phyloP scores from a whole-genome alignment of 2,888 invertebrate genomes.

The Tupiocoris notatus region DNA sequence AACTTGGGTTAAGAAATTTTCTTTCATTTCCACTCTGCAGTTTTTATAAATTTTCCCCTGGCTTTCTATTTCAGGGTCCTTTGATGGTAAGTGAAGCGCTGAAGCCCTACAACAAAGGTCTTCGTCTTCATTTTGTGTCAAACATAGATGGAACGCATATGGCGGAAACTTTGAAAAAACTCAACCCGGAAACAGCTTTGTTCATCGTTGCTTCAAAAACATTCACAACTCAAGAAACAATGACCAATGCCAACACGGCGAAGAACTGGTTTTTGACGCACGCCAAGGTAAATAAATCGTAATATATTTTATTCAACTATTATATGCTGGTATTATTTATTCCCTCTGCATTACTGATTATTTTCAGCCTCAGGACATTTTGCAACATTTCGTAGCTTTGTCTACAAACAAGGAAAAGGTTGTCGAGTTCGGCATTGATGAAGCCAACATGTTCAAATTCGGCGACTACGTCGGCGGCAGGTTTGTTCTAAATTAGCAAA shows the following conservation, averaged over 20 bases:
- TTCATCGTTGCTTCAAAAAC: slow-evolving; percentile 99
- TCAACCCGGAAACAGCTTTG: slow-evolving; percentile 89
- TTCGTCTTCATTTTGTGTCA: slow-evolving; percentile 92
- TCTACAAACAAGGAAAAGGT: slow-evolving; percentile 94
- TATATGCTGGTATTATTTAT: no score
- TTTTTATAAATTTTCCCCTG: no score
- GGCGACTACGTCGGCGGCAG: slow-evolving; percentile 99
- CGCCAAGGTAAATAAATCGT: slow-evolving; percentile 24
- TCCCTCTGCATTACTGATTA: no score
- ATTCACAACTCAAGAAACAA: slow-evolving; percentile 98
- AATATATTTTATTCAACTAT: neutral
- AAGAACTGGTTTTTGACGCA: slow-evolving; percentile 86
- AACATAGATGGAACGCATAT: slow-evolving; percentile 99
- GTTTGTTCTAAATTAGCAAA: no score
- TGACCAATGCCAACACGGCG: slow-evolving; percentile 98
- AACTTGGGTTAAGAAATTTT: no score
- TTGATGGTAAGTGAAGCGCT: slow-evolving; percentile 98
- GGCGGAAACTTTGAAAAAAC: slow-evolving; percentile 84
- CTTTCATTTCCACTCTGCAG: no score
- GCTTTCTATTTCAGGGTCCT: slow-evolving; percentile 69
- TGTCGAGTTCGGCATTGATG: slow-evolving; percentile 95
- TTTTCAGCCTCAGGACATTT: slow-evolving; percentile 12
- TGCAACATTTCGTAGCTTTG: slow-evolving; percentile 90
- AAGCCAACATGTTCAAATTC: slow-evolving; percentile 98
- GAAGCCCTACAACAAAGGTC: slow-evolving; percentile 83